Evolutionary conservation across 2,113 vertebrate species (phyloP), one percentile per base, ranked within the genome.

Genomic region (Shinisaurus crocodilurus): DNA sequence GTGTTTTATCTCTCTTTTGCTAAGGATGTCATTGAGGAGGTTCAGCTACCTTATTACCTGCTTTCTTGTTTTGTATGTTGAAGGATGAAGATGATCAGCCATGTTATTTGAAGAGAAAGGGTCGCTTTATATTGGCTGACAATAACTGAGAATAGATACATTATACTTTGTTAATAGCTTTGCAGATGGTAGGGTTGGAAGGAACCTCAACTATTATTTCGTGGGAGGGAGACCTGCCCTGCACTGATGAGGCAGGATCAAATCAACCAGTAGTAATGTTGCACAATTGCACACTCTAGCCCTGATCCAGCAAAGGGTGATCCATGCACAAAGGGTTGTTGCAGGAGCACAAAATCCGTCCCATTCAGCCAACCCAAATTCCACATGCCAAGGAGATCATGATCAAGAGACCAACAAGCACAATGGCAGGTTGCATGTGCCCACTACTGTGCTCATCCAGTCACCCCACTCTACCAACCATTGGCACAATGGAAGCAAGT

Each of bases 31-130:
- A 90, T 91, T 94, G 85, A 96, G 93, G 94, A 94, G 92, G 92
- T 91, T 96, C 90, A 48, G 69, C 92, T 69, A 54, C 37, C 54
- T 79, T 94, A 91, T 88, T 93, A 91, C 81, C 32, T 48, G 18
- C 90, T 93, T n/a, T 65, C 93, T 96, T 96, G 91, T 96, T 96
- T 95, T 95, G 65, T 95, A 96, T 94, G 86, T 92, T 94, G 93
- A 94, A 96, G 72, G 92, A 86, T 86, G 92, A 96, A 95, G 67
- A 93, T 85, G 93, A 81, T 94, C 0, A 79, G 88, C 48, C 54
- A 76, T 88, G 93, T 90, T 85, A 15, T 45, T 81, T 69, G 50
- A 95, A 63, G 16, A 3, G 83, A 94, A 87, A 85, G 91, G 69
- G 87, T 63, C 85, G 29, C 77, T 81, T 76, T 43, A n/a, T 9